phyloP scores from a whole-genome alignment of 2,888 invertebrate species.

The Coleophora flavipennella region DNA sequence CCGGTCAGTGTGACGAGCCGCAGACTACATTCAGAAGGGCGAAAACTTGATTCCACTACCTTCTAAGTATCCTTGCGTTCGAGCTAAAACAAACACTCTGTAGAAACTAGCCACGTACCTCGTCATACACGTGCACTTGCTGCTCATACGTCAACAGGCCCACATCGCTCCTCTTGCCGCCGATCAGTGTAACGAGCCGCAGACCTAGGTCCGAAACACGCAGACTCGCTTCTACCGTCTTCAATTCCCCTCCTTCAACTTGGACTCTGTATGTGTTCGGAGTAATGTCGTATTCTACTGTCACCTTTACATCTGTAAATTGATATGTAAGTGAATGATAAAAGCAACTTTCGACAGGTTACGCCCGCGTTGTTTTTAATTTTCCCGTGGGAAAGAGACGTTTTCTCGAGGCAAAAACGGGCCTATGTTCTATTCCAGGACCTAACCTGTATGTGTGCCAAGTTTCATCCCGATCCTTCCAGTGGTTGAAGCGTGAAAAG shows the following conservation, averaged over 20 bases:
- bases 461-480: no score
- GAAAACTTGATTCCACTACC: slow-evolving; percentile 43
- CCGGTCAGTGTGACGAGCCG: slow-evolving; percentile 36
- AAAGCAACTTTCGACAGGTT: no score
- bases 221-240: slow-evolving; percentile 44
- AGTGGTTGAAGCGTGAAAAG: no score
- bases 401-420: no score
- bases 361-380: no score
- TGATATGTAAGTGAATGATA: no score
- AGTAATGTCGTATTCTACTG: slow-evolving; percentile 65
- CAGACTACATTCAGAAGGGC: slow-evolving; percentile 30
- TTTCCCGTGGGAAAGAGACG: no score
- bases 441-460: no score
- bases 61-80: no score
- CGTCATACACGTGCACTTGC: slow-evolving; percentile 56
- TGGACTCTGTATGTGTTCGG: slow-evolving; percentile 45
- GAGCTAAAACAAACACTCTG: no score
- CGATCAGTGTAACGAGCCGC: slow-evolving; percentile 36
- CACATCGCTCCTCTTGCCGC: slow-evolving; percentile 42
- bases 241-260: slow-evolving; percentile 72
- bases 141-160: slow-evolving; percentile 44
- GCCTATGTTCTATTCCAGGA: no score
- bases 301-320: slow-evolving; percentile 61
- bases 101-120: slow-evolving; percentile 27
- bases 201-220: slow-evolving; percentile 30